phyloP scores from a whole-genome alignment of 2,888 invertebrate genomes.

The Tiphia femorata region DNA sequence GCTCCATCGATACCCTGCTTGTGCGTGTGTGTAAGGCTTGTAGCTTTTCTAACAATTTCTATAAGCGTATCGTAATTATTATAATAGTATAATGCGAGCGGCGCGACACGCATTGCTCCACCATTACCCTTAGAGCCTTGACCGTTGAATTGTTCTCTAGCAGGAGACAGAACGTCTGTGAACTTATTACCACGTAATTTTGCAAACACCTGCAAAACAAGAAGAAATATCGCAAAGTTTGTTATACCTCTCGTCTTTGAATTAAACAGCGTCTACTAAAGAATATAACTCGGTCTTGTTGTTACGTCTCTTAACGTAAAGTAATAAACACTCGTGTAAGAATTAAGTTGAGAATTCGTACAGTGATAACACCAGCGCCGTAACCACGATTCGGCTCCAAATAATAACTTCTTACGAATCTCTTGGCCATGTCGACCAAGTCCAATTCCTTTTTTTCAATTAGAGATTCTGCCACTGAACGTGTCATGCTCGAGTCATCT shows the following conservation, averaged over 20 bases:
- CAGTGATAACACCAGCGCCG: slow-evolving; percentile 72
- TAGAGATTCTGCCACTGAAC: slow-evolving; percentile 74
- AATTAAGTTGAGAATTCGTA: too few species aligned
- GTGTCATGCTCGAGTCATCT: slow-evolving; percentile 81
- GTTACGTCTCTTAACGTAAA: too few species aligned
- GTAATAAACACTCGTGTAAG: too few species aligned
- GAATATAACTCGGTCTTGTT: too few species aligned
- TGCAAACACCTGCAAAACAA: slow-evolving; percentile 69
- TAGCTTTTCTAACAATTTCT: slow-evolving; percentile 69
- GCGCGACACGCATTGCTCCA: slow-evolving; percentile 81
- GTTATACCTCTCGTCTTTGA: not conserved
- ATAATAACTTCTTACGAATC: slow-evolving; percentile 76
- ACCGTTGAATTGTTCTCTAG: slow-evolving; percentile 77
- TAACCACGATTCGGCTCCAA: slow-evolving; percentile 76
- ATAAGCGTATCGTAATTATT: slow-evolving; percentile 70
- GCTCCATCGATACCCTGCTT: slow-evolving; percentile 73
- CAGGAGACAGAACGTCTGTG: slow-evolving; percentile 75
- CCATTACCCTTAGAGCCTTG: slow-evolving; percentile 84
- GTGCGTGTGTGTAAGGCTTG: slow-evolving; percentile 77
- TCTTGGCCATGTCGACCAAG: slow-evolving; percentile 73
- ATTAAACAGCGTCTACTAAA: too few species aligned
- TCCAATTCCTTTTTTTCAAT: slow-evolving; percentile 72
- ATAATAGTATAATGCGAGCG: slow-evolving; percentile 75
- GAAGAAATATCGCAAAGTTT: not conserved
- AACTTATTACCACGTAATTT: slow-evolving; percentile 72